These are phyloP conservation scores for Gallinago media DNA, from an alignment of 2,113 vertebrate genomes.

Conservation along the genomic window DNA sequence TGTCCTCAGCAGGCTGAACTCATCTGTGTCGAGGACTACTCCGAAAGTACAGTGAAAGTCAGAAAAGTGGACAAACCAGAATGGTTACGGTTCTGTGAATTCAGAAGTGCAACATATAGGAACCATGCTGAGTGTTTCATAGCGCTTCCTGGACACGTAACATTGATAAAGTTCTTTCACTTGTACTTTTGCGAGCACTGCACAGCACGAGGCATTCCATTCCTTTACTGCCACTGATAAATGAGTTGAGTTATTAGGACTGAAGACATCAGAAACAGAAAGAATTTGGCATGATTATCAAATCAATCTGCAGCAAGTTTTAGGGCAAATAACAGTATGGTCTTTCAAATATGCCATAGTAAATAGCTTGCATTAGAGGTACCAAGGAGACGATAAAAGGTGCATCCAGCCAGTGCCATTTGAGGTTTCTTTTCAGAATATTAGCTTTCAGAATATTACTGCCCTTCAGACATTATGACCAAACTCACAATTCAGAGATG, in stretches of 20 bases:
- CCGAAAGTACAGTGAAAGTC: background rate
- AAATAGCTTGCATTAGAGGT: constrained; percentile 19
- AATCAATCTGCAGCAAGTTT: constrained; percentile 39
- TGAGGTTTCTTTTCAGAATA: background rate
- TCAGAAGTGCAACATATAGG: background rate
- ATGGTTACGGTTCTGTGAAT: background rate
- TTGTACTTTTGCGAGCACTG: background rate
- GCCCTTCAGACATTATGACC: background rate
- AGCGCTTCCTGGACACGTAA: background rate
- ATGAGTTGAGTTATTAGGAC: constrained; percentile 33
- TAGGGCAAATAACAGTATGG: constrained; percentile 12
- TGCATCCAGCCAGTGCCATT: background rate
- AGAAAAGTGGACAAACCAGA: background rate
- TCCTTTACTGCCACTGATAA: background rate
- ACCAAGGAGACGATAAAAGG: background rate
- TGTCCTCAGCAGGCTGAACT: background rate
- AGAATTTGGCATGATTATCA: background rate
- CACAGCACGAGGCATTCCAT: constrained; percentile 20
- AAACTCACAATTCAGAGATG: background rate
- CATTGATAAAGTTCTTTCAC: background rate
- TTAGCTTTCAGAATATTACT: background rate
- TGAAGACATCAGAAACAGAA: constrained; percentile 17
- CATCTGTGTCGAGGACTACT: background rate
- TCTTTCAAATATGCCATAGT: constrained; percentile 31
- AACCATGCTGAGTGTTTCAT: background rate